Evolutionary conservation across 2,888 invertebrate genomes (phyloP).

Genomic region (Cordylochernes scorpioides): DNA sequence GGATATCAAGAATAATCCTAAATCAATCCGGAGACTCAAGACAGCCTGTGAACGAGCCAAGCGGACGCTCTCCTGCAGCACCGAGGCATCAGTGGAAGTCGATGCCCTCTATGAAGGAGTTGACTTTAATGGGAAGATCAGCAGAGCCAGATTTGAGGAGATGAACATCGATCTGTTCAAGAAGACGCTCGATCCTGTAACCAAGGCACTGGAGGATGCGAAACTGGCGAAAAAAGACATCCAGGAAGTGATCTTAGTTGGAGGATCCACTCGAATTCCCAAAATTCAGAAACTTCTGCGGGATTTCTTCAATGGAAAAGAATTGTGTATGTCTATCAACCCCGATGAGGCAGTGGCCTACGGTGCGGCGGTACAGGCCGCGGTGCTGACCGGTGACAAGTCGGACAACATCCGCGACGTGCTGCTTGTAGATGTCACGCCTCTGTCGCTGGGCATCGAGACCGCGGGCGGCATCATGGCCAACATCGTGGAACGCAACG

Average conservation of each 20-base stretch:
- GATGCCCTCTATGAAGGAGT: slow-evolving; percentile 15
- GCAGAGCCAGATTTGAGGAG: slow-evolving; percentile 41
- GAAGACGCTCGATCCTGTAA: slow-evolving; percentile 44
- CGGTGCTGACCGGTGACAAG: slow-evolving; percentile 29
- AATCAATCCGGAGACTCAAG: slow-evolving; percentile 24
- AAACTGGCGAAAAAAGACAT: slow-evolving; percentile 46
- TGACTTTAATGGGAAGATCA: slow-evolving; percentile 15
- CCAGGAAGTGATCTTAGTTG: slow-evolving; percentile 51
- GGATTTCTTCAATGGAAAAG: slow-evolving; percentile 45
- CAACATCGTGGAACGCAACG: slow-evolving; percentile 48
- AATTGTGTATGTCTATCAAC: slow-evolving; percentile 43
- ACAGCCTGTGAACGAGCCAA: slow-evolving; percentile 51
- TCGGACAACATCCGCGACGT: slow-evolving; percentile 39
- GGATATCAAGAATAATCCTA: slow-evolving; percentile 26
- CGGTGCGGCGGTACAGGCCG: too few species aligned
- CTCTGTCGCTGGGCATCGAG: too few species aligned
- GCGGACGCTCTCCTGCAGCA: slow-evolving; percentile 44
- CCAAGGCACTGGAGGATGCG: slow-evolving; percentile 46
- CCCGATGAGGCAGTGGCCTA: slow-evolving; percentile 56
- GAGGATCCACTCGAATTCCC: slow-evolving; percentile 51
- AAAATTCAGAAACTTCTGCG: slow-evolving; percentile 44
- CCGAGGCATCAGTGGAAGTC: slow-evolving; percentile 29
- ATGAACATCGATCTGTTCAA: slow-evolving; percentile 41
- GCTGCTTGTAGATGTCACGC: slow-evolving; percentile 50
- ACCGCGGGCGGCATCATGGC: slow-evolving; percentile 41